Percentiles rank a stretch among this genome's conserved stretches.
Conservation (phyloP, 64 coral and sea anemone genomes). For the Pocillopora damicornis region DNA sequence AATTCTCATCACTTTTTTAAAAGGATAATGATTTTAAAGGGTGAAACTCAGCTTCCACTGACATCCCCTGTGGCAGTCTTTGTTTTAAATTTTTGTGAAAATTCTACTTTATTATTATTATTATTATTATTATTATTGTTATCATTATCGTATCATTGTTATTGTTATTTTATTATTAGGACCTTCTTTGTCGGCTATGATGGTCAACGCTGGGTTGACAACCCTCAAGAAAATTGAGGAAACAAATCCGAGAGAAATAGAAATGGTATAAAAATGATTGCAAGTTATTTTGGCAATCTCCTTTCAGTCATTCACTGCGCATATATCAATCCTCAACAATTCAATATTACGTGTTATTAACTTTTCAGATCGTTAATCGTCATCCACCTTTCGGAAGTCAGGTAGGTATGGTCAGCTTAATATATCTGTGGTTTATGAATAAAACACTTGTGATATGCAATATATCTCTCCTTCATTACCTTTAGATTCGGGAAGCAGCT, state of each 20-base stretch:
- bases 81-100: neutral
- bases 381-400: slow-evolving; percentile 99
- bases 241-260: slow-evolving; percentile 96
- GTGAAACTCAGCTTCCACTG: too few relatives aligned
- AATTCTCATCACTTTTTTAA: too few relatives aligned
- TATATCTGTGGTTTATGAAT: too few relatives aligned
- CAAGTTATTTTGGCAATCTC: too few relatives aligned
- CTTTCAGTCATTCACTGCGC: too few relatives aligned
- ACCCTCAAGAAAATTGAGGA: slow-evolving; percentile 94
- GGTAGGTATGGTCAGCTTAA: slow-evolving; percentile 37
- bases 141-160: neutral
- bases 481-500: slow-evolving; percentile 83
- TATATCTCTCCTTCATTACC: neutral
- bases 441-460: too few relatives aligned
- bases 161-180: slow-evolving; percentile 41
- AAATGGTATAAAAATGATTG: slow-evolving; percentile 58
- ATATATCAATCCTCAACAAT: too few relatives aligned
- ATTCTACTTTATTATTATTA: neutral
- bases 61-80: neutral
- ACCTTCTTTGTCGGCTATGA: slow-evolving; percentile 78
- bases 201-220: slow-evolving; percentile 93
- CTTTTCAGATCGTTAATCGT: slow-evolving; percentile 90
- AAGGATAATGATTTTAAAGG: too few relatives aligned
- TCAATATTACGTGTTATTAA: neutral
- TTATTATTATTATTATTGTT: neutral